Evolutionary conservation across 2,113 vertebrate species (phyloP), one percentile per base, ranked within the genome.

Genomic region (Ptilorrhoa leucosticta): DNA sequence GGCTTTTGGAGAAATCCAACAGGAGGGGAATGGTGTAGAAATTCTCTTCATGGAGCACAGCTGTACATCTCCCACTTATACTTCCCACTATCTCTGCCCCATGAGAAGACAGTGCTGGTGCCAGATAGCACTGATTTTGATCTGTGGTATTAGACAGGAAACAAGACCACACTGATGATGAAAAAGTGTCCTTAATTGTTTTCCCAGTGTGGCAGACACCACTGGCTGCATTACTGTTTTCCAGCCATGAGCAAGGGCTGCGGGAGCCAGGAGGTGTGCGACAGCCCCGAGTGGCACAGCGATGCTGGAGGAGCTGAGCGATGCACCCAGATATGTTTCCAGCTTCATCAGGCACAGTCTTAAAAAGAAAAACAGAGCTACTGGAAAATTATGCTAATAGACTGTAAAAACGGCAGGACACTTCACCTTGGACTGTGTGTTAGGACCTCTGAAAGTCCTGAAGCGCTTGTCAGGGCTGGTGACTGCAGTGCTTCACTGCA

Each of bases 241-340:
- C 48, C 50, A 58, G 33, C 31, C 12, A 4, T 0, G 0, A 47
- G 4, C 2, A 2, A 66, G 33, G 11, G 21, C 45, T 81, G 21
- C 50, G 69, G 80, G n/a, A 83, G 20, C 39, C 44, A 27, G 50
- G 23, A 80, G 18, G 60, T 42, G 19, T 6, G 15, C 2, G 15
- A 28, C 42, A 87, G 35, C 69, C 44, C 16, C 0, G 0, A 42
- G 33, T 14, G 4, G 20, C 39, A 27, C 2, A 5, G 44, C 3
- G 10, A 51, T 44, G n/a, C 45, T n/a, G 20, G 22, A n/a, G 56
- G 13, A 75, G 66, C 39, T 69, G 37, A 56, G 33, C 10, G 8
- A 28, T 9, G 21, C 44, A 48, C 37, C 56, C 9, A 10, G 50
- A 13, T 68, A 27, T 48, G 47, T 45, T 87, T 71, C 68, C 39